Evolutionary conservation across 2,113 vertebrate species (phyloP), one percentile per base, ranked within the genome.

Genomic region (Salvelinus alpinus): DNA sequence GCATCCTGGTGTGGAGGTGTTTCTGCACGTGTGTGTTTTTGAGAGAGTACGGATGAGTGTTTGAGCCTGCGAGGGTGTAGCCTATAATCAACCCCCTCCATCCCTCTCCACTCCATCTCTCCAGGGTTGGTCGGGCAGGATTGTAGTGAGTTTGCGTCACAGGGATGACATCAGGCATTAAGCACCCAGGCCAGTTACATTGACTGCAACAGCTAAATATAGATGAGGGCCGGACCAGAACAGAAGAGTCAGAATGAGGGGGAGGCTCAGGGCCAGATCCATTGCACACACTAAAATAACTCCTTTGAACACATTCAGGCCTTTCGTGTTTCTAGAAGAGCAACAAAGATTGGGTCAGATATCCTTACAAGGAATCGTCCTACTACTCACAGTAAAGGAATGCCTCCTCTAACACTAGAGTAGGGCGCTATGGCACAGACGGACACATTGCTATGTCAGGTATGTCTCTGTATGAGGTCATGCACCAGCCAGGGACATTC

Each of bases 181-280:
- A 81, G 68, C 65, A 81, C 70, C 47, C 77, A 70, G 57, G 57
- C 67, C 71, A 48, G 70, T 64, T 83, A 69, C 81, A 79, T 81
- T 86, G 84, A 86, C 59, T 62, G 59, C 18, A 62, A n/a, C 84
- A 72, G 68, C 84, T 86, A 83, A 86, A 86, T 86, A 86, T 83
- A 81, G 84, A 77, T 31, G 69, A 64, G 72, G 24, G 24, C 25
- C 64, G 64, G 44, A 66, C 3, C 1, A 5, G 64, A 73, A 27
- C 64, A 70, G 8, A 13, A 57, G 70, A 29, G 59, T 64, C 2
- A 11, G 9, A 44, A 1, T 44, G 38, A 44, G 9, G 38, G 38
- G 69, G 65, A 48, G 72, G 74, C 29, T 82, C 24, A 7, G 65
- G 74, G 75, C 73, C 69, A 71, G 76, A 67, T 80, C 75, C 72